Conservation (phyloP, 2,888 invertebrate species). For the Temnothorax rugatulus region DNA sequence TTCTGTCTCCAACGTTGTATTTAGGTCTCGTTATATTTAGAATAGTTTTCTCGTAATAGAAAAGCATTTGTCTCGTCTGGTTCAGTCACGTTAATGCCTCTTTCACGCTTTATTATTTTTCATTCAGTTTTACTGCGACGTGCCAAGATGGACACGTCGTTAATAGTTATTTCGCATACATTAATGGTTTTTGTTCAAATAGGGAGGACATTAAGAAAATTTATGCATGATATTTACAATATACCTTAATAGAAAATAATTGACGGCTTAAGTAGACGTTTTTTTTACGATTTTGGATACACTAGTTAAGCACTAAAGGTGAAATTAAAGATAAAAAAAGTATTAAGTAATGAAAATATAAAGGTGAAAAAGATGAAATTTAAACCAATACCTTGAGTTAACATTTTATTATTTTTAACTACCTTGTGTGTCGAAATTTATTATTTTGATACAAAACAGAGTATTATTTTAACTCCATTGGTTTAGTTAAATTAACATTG, state of each 20-base stretch:
- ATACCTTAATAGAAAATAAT: neutral
- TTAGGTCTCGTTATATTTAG: slow-evolving; percentile 76
- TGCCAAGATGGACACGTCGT: neutral
- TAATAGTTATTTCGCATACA: neutral
- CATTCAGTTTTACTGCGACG: slow-evolving; percentile 43
- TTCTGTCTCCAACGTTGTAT: slow-evolving; percentile 59
- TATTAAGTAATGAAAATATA: too few relatives aligned
- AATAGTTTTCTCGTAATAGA: slow-evolving; percentile 56
- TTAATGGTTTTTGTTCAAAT: neutral
- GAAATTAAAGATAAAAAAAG: too few relatives aligned
- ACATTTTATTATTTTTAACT: too few relatives aligned
- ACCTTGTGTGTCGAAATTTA: too few relatives aligned
- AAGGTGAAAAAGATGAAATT: too few relatives aligned
- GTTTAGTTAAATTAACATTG: too few relatives aligned
- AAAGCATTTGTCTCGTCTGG: slow-evolving; percentile 56
- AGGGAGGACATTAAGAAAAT: neutral
- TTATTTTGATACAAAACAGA: too few relatives aligned
- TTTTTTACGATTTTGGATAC: neutral
- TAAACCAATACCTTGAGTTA: too few relatives aligned
- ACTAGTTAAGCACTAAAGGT: too few relatives aligned
- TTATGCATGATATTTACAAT: neutral
- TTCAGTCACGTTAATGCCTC: slow-evolving; percentile 36
- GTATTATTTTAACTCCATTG: too few relatives aligned
- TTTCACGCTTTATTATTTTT: slow-evolving; percentile 56
- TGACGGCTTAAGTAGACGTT: neutral